Base-by-base conservation (phyloP, 2,113 vertebrate species). In the Trematocara marginatum region DNA sequence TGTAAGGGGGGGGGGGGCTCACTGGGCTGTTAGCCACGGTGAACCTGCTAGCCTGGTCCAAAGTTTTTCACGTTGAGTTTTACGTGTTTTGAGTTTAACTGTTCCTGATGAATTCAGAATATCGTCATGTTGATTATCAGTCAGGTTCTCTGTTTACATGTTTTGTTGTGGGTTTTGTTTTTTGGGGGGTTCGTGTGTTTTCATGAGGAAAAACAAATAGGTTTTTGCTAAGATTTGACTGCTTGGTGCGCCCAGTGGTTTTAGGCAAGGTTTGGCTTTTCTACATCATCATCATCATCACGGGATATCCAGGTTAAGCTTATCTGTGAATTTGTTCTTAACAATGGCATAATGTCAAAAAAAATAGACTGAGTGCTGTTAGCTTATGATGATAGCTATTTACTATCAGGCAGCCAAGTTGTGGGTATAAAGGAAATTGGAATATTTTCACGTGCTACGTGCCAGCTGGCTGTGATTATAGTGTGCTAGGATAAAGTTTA, bases 111-210 rank as follows among this genome's bases (percentile, higher is more conserved):
- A 85, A 89, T 94, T 94, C 89, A 92, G 88, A 93, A 83, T 80
- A 78, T 88, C 61, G 88, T 91, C 88, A 88, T 89, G 81, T 92
- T 93, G 92, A 94, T 95, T 76, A 94, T 95, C 94, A 92, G 93
- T 94, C 93, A 93, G 93, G 88, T 92, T 94, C 90, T 94, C 90
- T 93, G 95, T 96, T 96, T 96, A 96, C 95, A 96, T 92, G 86
- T 93, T 92, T 64, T 64, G 59, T 35, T 90, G 88, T 91, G 92
- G 38, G 85, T 86, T 71, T 89, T 51, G 81, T 87, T 59, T 64
- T 61, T 64, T n/a, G 59, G 59, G 84, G 52, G 85, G 61, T 38
- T 64, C 1, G 31, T 38, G 69, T 5, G 12, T 78, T 89, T 81
- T 76, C 34, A 53, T 45, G 54, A 66, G 80, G 40, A 12, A 10